Percentiles rank a stretch among this genome's conserved stretches.
Conservation (phyloP, 1,140 invertebrate genomes). For the Rhopalosiphum maidis region DNA sequence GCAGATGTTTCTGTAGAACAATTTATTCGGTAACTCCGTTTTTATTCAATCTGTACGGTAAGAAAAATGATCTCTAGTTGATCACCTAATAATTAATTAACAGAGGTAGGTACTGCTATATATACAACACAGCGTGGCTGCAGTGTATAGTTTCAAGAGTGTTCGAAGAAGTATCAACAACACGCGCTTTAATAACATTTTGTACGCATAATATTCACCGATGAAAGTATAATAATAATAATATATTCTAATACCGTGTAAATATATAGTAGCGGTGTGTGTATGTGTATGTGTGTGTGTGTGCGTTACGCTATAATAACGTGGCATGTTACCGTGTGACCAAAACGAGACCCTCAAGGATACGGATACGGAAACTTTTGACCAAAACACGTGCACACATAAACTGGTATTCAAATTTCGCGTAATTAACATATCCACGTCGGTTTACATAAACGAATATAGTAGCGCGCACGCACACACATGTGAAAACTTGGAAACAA, state of each 20-base stretch:
- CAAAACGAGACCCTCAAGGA: not conserved
- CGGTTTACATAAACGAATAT: slow-evolving; percentile 12
- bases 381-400: not conserved
- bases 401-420: not conserved
- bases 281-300: not conserved
- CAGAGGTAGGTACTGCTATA: not conserved
- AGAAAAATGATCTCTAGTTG: not conserved
- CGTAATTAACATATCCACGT: slow-evolving; percentile 25
- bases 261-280: not conserved
- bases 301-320: not conserved
- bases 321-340: not conserved
- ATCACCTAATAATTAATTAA: not conserved
- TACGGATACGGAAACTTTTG: not conserved
- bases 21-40: not conserved
- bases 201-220: not conserved
- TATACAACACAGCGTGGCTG: not conserved
- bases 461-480: too few species aligned
- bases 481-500: not conserved
- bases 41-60: not conserved
- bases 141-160: not conserved
- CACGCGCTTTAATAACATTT: not conserved
- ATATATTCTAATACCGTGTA: not conserved
- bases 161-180: not conserved
- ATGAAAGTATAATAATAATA: not conserved
- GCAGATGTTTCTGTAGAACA: not conserved